Evolutionary conservation across 1,140 invertebrate genomes (phyloP).

Genomic region (Apis laboriosa): DNA sequence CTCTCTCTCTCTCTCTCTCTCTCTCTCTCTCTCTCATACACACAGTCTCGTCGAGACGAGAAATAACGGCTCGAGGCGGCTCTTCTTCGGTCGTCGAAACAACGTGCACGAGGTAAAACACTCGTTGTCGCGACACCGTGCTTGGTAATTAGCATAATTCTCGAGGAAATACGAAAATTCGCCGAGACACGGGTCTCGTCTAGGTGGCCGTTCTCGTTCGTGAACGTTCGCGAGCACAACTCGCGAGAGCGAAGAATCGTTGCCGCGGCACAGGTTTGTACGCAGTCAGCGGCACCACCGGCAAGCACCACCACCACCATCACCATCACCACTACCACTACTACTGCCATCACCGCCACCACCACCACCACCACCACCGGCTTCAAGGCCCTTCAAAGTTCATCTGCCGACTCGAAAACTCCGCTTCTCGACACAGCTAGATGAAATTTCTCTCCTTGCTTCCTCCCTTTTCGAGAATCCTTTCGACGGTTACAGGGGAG

Average conservation of each 20-base stretch:
- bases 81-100: conserved; percentile 40
- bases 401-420: conserved; percentile 50
- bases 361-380: not conserved
- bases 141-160: conserved; percentile 56
- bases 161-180: conserved; percentile 47
- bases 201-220: conserved; percentile 7
- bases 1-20: not conserved
- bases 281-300: not conserved
- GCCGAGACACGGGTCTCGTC: not conserved
- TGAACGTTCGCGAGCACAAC: conserved; percentile 32
- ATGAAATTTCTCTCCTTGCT: conserved; percentile 44
- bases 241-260: conserved; percentile 32
- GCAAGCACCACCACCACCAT: too few species aligned
- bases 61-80: conserved; percentile 50
- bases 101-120: conserved; percentile 20
- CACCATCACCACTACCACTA: not conserved
- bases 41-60: conserved; percentile 1
- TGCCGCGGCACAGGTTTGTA: not conserved
- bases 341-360: too few species aligned
- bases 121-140: conserved; percentile 20
- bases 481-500: conserved; percentile 29
- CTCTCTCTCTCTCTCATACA: not conserved
- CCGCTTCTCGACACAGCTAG: conserved; percentile 16
- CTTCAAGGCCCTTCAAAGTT: conserved; percentile 41
- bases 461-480: conserved; percentile 41